These are phyloP conservation scores for Rotaria sp. DNA, from an alignment of 2,888 invertebrate species.

Conservation along the genomic window DNA sequence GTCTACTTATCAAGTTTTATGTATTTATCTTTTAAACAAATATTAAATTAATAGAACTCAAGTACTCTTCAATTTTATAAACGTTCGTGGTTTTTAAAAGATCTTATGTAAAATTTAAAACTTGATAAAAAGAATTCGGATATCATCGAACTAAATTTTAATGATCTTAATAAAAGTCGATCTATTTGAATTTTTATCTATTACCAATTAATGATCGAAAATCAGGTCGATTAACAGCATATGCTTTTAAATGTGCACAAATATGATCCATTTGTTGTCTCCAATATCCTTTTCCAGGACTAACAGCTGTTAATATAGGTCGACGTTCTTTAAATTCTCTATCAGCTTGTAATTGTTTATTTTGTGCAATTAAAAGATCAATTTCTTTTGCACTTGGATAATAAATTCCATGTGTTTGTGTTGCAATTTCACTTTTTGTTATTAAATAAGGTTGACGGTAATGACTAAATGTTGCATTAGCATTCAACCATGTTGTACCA, in stretches of 20 bases:
- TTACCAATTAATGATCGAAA: conserved; percentile 55
- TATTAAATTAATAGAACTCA: too few relatives aligned
- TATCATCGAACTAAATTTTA: too few relatives aligned
- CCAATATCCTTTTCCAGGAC: conserved; percentile 57
- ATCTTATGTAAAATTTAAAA: too few relatives aligned
- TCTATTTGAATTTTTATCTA: neutral
- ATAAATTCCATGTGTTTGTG: conserved; percentile 55
- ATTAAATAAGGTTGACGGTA: conserved; percentile 29
- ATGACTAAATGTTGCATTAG: conserved; percentile 21
- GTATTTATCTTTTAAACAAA: too few relatives aligned
- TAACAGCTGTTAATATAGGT: conserved; percentile 52
- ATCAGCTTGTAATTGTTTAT: conserved; percentile 50
- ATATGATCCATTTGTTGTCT: conserved; percentile 56
- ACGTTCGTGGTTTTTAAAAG: too few relatives aligned
- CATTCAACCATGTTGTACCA: conserved; percentile 27
- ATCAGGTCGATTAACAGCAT: conserved; percentile 52
- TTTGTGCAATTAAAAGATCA: conserved; percentile 32
- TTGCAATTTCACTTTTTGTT: conserved; percentile 43
- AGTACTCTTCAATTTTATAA: too few relatives aligned
- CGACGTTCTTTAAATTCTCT: conserved; percentile 51
- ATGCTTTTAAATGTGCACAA: conserved; percentile 53
- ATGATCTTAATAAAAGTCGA: too few relatives aligned
- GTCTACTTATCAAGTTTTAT: too few relatives aligned
- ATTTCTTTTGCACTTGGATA: conserved; percentile 50
- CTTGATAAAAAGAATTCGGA: too few relatives aligned